phyloP scores from a whole-genome alignment of 2,888 invertebrate species.

The Troides oblongomaculatus region DNA sequence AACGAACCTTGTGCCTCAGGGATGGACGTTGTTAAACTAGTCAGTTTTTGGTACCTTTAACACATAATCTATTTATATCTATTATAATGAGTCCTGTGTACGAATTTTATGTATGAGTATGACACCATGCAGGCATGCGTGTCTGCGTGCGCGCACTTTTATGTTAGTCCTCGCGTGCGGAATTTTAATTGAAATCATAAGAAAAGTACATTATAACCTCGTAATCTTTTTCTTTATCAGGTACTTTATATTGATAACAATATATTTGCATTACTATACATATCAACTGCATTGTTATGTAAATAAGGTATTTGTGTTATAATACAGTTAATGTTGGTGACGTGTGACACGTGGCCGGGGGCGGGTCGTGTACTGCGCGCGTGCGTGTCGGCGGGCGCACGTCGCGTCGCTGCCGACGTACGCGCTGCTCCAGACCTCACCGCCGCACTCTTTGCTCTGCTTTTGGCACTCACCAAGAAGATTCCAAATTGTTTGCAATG shows the following conservation, averaged over 20 bases:
- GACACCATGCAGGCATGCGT: too few relatives aligned
- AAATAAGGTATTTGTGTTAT: background rate
- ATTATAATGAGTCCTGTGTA: background rate
- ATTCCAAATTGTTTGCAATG: slow-evolving; percentile 69
- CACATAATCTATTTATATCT: background rate
- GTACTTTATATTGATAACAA: too few relatives aligned
- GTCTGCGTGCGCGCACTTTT: too few relatives aligned
- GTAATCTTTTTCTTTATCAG: too few relatives aligned
- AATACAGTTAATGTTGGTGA: slow-evolving; percentile 52
- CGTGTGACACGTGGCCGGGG: slow-evolving; percentile 59
- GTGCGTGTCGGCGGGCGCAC: slow-evolving; percentile 31
- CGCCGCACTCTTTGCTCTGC: slow-evolving; percentile 83
- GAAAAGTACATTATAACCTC: too few relatives aligned
- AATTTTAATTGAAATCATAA: too few relatives aligned
- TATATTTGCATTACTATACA: too few relatives aligned
- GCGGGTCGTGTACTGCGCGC: slow-evolving; percentile 49
- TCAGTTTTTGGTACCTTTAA: slow-evolving; percentile 50
- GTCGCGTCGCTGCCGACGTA: slow-evolving; percentile 44
- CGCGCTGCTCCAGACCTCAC: slow-evolving; percentile 83
- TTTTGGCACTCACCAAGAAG: slow-evolving; percentile 84
- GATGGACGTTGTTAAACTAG: slow-evolving; percentile 87
- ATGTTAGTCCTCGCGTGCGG: too few relatives aligned
- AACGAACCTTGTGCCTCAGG: slow-evolving; percentile 85
- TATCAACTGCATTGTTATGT: too few relatives aligned
- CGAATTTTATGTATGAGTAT: too few relatives aligned